Evolutionary conservation across 2,113 vertebrate species (phyloP), one percentile per base, ranked within the genome.

Genomic region (Aviceda subcristata): DNA sequence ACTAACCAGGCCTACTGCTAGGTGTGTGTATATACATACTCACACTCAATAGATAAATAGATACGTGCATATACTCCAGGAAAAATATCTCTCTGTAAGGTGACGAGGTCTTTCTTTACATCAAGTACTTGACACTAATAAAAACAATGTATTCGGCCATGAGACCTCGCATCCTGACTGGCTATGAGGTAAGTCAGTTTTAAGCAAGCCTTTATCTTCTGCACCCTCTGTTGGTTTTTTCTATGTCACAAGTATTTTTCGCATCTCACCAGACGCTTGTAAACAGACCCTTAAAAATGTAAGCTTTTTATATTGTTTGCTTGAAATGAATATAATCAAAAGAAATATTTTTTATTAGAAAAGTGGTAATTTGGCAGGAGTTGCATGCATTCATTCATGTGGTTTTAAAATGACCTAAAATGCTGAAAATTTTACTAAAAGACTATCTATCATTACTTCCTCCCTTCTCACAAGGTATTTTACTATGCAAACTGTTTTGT

Each of bases 91-190:
- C 90, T 92, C 63, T 50, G 67, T 62, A 80, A 90, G 94, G 97
- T 97, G 95, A 83, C 2, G 0, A 86, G 95, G 93, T 95, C 96
- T 77, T 76, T 38, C 90, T 95, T 92, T 97, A 97, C 96, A 97
- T 97, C 95, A 97, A 92, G 90, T 48, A 92, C 86, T 93, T 97
- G 97, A 96, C 96, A 77, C 82, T 94, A 95, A 97, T 92, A 96
- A 95, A 97, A 97, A 97, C 97, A 97, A 67, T 80, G 78, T 66
- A 80, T 92, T 97, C 3, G 0, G 36, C 75, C 67, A 24, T 69
- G 79, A 77, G 74, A 88, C 27, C 59, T 88, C 7, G 0, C 63
- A 10, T 18, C 11, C 38, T n/a, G 13, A 56, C 81, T 83, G 63
- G 26, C 74, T 91, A 12, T 8, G 5, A 74, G 84, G 84, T 82